These are phyloP conservation scores for Eremobia ochroleuca DNA, from an alignment of 2,888 invertebrate genomes.

Conservation along the genomic window DNA sequence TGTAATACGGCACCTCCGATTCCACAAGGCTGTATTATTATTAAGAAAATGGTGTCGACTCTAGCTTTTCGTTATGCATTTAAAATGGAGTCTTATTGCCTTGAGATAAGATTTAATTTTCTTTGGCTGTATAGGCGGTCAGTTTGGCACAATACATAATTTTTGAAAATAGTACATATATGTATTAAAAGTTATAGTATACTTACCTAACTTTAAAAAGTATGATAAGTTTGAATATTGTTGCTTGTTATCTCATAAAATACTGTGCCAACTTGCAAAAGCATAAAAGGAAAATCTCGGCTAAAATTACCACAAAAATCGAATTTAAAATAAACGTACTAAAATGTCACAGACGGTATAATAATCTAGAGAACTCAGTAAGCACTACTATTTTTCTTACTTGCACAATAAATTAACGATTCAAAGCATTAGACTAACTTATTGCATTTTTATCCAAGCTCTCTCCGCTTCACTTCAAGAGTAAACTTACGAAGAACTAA, in stretches of 20 bases:
- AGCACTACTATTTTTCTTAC: slow-evolving; percentile 46
- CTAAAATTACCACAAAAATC: neutral
- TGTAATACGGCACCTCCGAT: neutral
- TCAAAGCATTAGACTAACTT: slow-evolving; percentile 61
- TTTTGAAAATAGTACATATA: neutral
- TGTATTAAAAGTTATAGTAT: neutral
- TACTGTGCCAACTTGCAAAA: neutral
- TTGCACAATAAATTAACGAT: slow-evolving; percentile 49
- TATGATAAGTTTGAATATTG: neutral
- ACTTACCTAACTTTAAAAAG: neutral
- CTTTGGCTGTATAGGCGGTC: neutral
- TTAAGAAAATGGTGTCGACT: neutral
- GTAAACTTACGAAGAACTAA: slow-evolving; percentile 49
- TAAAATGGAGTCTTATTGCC: neutral
- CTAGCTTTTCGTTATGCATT: neutral
- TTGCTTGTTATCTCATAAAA: no score
- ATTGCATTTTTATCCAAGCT: slow-evolving; percentile 61
- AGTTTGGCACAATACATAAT: neutral
- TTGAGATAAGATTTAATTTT: neutral
- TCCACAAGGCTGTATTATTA: neutral
- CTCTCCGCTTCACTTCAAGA: slow-evolving; percentile 33
- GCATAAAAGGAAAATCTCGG: neutral
- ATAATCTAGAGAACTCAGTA: slow-evolving; percentile 21
- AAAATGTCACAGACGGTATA: slow-evolving; percentile 9
- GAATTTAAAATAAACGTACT: neutral